phyloP scores from a whole-genome alignment of 2,888 invertebrate genomes.

The Dinocampus coccinellae region DNA sequence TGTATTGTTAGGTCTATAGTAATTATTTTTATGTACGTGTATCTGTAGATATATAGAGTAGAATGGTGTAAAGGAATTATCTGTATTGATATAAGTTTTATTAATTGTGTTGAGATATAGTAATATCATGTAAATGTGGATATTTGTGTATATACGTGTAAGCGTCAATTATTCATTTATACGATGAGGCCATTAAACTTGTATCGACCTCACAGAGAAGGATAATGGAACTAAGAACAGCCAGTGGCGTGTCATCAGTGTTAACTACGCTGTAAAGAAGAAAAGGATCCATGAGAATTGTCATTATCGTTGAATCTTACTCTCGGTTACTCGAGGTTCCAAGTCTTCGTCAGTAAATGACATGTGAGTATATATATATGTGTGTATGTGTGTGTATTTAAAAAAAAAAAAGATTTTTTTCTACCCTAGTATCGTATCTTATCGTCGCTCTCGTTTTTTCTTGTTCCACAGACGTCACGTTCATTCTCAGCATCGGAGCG shows the following conservation, averaged over 20 bases:
- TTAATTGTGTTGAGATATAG: too few species aligned
- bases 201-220: constrained; percentile 32
- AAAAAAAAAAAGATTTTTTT: constrained; percentile 3
- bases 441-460: constrained; percentile 37
- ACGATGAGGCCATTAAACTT: too few species aligned
- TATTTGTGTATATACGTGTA: background rate
- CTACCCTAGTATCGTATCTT: background rate
- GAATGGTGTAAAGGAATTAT: too few species aligned
- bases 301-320: constrained; percentile 43
- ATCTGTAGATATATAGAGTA: too few species aligned
- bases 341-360: constrained; percentile 31
- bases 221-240: constrained; percentile 31
- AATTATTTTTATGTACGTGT: too few species aligned
- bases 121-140: too few species aligned
- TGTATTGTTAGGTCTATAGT: too few species aligned
- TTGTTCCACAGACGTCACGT: constrained; percentile 35
- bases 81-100: too few species aligned
- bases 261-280: too few species aligned
- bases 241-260: background rate
- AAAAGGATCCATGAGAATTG: constrained; percentile 45
- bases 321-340: constrained; percentile 16
- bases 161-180: constrained; percentile 47
- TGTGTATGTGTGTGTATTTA: constrained; percentile 8
- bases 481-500: constrained; percentile 40
- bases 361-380: constrained; percentile 25